phyloP scores from a whole-genome alignment of 2,888 invertebrate genomes.

The Hedychridium roseum region DNA sequence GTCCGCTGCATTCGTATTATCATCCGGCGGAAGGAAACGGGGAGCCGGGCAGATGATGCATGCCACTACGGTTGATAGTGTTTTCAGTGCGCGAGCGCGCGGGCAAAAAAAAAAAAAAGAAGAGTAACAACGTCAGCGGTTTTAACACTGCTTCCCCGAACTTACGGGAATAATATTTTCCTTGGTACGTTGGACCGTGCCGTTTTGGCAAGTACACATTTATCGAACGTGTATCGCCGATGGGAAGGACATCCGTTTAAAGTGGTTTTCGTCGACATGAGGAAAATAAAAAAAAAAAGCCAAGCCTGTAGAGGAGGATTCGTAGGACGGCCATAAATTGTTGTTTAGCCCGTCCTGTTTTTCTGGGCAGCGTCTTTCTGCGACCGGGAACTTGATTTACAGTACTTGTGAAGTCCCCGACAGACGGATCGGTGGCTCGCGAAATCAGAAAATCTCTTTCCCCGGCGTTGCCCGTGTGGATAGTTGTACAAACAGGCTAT shows the following conservation, averaged over 20 bases:
- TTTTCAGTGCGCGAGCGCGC: slow-evolving; percentile 21
- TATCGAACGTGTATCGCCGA: too few relatives aligned
- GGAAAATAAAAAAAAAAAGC: too few relatives aligned
- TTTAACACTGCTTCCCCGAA: not conserved
- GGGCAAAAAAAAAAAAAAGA: not conserved
- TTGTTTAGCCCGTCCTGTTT: not conserved
- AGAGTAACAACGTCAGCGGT: slow-evolving; percentile 1
- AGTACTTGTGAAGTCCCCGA: slow-evolving; percentile 23
- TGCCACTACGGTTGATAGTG: slow-evolving; percentile 17
- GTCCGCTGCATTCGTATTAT: slow-evolving; percentile 20
- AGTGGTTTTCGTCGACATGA: too few relatives aligned
- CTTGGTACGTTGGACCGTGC: too few relatives aligned
- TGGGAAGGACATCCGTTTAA: too few relatives aligned
- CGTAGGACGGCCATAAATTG: not conserved
- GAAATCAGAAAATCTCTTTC: too few relatives aligned
- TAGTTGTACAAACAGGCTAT: slow-evolving; percentile 17
- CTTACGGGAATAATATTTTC: too few relatives aligned
- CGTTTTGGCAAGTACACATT: too few relatives aligned
- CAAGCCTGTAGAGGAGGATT: too few relatives aligned
- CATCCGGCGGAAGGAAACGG: slow-evolving; percentile 9
- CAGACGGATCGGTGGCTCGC: slow-evolving; percentile 11
- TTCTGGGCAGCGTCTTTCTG: slow-evolving; percentile 9
- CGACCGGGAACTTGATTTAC: slow-evolving; percentile 17
- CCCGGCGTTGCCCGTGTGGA: slow-evolving; percentile 11
- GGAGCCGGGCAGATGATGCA: slow-evolving; percentile 12